A percentile compares a stretch with the other conserved stretches of the same genome.
phyloP scores from a whole-genome alignment of 2,113 vertebrate genomes.

The Panthera tigris region DNA sequence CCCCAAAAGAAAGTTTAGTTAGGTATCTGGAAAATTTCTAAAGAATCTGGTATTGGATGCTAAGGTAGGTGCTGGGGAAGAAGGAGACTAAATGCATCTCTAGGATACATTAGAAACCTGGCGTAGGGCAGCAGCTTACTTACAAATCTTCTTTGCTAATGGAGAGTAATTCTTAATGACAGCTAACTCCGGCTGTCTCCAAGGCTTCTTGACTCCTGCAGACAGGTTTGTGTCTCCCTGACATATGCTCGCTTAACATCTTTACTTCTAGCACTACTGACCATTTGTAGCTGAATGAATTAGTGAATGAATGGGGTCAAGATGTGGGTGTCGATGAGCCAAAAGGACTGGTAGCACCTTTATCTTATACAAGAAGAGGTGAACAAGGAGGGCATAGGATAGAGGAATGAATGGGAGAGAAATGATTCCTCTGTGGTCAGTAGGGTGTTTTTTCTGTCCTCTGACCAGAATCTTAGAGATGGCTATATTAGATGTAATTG shows the following conservation, averaged over 20 bases:
- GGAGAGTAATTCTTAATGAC: neutral
- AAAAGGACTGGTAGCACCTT: neutral
- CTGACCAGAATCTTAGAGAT: neutral
- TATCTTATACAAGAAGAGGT: neutral
- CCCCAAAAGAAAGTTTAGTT: neutral
- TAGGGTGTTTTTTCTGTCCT: neutral
- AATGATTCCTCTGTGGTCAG: neutral
- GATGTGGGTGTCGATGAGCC: neutral
- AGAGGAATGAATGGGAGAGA: neutral
- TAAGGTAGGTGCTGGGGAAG: neutral
- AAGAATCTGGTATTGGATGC: neutral
- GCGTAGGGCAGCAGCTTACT: neutral
- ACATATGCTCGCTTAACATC: neutral
- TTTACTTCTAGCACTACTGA: slow-evolving; percentile 6
- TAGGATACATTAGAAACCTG: neutral
- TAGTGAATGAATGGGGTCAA: neutral
- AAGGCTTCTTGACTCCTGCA: neutral
- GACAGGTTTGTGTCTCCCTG: slow-evolving; percentile 10
- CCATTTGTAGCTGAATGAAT: neutral
- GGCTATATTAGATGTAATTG: neutral
- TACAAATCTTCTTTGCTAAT: neutral
- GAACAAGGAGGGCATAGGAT: neutral
- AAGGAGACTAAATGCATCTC: neutral
- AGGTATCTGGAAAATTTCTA: neutral
- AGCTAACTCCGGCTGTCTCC: neutral